Conservation (phyloP, 2,113 vertebrate species). For the Antigone vipio region DNA sequence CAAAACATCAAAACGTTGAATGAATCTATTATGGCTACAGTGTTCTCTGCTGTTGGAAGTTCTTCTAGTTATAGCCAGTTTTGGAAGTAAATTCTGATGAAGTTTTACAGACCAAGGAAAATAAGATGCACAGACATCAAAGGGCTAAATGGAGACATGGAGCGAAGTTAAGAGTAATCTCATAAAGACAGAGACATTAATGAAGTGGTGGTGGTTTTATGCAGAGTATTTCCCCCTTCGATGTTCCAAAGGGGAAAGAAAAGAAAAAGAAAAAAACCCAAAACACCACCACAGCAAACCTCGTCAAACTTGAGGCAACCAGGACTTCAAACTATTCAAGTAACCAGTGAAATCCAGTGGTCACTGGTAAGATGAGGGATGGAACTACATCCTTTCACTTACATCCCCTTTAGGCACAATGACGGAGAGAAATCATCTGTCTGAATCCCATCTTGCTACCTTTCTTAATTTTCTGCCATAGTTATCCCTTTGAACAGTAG, state of each 20-base stretch:
- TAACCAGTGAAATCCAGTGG: neutral
- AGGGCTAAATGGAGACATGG: neutral
- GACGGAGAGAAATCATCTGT: neutral
- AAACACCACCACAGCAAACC: neutral
- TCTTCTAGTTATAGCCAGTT: neutral
- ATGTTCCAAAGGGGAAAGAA: neutral
- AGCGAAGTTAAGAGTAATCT: neutral
- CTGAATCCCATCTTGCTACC: neutral
- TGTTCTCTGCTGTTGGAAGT: neutral
- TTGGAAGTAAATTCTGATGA: neutral
- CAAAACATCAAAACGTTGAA: neutral
- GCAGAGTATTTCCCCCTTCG: neutral
- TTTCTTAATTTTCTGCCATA: neutral
- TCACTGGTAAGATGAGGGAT: neutral
- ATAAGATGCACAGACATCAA: neutral
- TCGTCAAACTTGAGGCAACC: neutral
- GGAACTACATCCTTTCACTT: neutral
- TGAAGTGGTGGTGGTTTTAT: neutral
- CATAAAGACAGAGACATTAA: neutral
- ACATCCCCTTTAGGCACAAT: neutral
- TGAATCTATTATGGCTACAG: neutral
- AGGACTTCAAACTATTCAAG: neutral
- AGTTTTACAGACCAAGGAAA: neutral
- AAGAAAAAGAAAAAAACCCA: neutral
- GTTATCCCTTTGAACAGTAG: neutral